A percentile compares a stretch with the other conserved stretches of the same genome.
These are phyloP conservation scores for Sebastes nivosus DNA, from an alignment of 2,797 vertebrate genomes.

Conservation along the genomic window DNA sequence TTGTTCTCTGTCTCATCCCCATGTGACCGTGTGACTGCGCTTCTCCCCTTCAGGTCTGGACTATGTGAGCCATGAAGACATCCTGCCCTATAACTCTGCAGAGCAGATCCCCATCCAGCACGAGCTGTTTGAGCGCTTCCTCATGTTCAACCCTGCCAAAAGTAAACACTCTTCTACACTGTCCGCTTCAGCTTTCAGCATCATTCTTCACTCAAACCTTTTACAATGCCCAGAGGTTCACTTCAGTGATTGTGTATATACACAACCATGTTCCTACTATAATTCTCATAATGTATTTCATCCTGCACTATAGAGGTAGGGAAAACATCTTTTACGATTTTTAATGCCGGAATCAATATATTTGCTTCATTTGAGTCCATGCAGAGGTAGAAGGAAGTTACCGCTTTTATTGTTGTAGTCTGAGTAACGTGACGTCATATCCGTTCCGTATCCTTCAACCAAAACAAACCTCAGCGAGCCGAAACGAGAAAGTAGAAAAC, in stretches of 20 bases:
- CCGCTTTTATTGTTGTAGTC: too few relatives aligned
- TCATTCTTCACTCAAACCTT: background rate
- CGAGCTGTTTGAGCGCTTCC: constrained; percentile 96
- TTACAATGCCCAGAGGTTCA: background rate
- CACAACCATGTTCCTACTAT: background rate
- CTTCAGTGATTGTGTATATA: background rate
- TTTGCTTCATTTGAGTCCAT: too few relatives aligned
- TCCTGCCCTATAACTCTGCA: constrained; percentile 95
- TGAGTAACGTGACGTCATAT: too few relatives aligned
- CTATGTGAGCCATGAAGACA: constrained; percentile 98
- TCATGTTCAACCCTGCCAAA: constrained; percentile 92
- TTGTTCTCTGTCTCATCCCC: background rate
- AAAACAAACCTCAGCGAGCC: too few relatives aligned
- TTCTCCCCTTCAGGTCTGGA: constrained; percentile 86
- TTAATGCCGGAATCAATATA: background rate
- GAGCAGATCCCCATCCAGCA: constrained; percentile 98
- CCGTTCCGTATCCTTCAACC: too few relatives aligned
- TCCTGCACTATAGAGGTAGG: too few relatives aligned
- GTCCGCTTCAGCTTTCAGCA: background rate
- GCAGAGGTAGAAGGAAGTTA: rapidly evolving
- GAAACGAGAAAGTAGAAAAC: too few relatives aligned
- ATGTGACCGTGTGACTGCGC: background rate
- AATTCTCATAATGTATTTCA: background rate
- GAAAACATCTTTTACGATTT: background rate
- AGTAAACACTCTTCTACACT: constrained; percentile 73